Percentiles rank a stretch among this genome's conserved stretches.
Evolutionary conservation across 2,888 invertebrate species (phyloP).

Genomic region (Gymnoscelis rufifasciata): DNA sequence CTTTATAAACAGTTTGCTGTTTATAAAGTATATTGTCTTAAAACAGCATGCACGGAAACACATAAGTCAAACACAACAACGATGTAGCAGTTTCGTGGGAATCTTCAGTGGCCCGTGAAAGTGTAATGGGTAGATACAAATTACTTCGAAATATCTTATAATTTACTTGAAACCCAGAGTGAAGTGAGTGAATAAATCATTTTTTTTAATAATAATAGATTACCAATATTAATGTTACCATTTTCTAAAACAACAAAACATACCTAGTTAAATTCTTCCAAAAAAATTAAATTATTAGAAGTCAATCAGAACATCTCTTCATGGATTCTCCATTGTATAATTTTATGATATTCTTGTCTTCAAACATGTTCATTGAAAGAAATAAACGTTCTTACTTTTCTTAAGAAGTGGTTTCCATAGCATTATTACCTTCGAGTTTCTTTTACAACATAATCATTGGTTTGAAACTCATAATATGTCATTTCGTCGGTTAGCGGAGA

Average conservation of each 20-base stretch:
- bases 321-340: no score
- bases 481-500: not conserved
- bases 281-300: no score
- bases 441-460: no score
- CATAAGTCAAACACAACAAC: slow-evolving; percentile 24
- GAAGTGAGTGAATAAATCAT: no score
- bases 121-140: slow-evolving; percentile 4
- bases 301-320: not conserved
- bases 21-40: no score
- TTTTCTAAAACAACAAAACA: no score
- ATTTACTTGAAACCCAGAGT: not conserved
- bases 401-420: not conserved
- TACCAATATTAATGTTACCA: no score
- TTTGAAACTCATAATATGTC: not conserved
- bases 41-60: slow-evolving; percentile 43
- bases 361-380: slow-evolving; percentile 28
- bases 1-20: no score
- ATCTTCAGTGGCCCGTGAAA: slow-evolving; percentile 1
- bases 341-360: slow-evolving; percentile 12
- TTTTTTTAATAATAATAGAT: no score
- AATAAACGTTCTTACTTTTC: slow-evolving; percentile 33
- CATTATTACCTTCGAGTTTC: not conserved
- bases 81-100: slow-evolving; percentile 22
- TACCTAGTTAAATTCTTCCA: no score
- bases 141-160: not conserved